Base-by-base conservation (phyloP, 2,797 vertebrate species). In the Sebastes jordani region DNA sequence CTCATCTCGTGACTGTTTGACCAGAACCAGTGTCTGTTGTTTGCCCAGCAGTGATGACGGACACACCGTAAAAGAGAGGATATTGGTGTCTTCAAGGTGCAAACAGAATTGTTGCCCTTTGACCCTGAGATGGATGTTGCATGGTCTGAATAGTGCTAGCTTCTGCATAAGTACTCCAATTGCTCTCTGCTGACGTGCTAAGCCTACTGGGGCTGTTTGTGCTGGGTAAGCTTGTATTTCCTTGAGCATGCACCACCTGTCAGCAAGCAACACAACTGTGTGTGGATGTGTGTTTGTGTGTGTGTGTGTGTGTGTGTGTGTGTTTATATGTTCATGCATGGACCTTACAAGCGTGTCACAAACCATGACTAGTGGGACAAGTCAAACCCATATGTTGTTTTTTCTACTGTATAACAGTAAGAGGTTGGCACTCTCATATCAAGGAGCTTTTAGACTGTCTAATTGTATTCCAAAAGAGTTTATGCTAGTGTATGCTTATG, bases 171-270 rank as follows among this genome's bases (percentile, higher is more conserved):
- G 91, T 81, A 71, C 85, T 88, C 80, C 91, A 81, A 84, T 86
- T 86, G 84, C 86, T 86, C 81, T 71, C 81, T 60, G 90, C 72
- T 88, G 82, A 93, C 87, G 91, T 90, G 92, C 78, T 94, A 93
- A 94, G 91, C 89, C 92, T 84, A 55, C 83, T 80, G 81, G 82
- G 83, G 72, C 82, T 81, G 82, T 93, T 93, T 93, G 89, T 91
- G 88, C 89, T 90, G 74, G 82, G 67, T 89, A 87, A 85, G 88
- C 89, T 92, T 91, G 87, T 89, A 89, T 91, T 94, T 91, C 89
- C 83, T 87, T 81, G 84, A 86, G 89, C 85, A 86, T 72, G 83
- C 81, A 86, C 86, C 88, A 89, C 87, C 91, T 94, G 90, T 92
- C 89, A 89, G 83, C 90, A 75, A 80, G 84, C 80, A 77, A 71